phyloP scores from a whole-genome alignment of 2,888 invertebrate genomes.

The Nymphalis urticae region DNA sequence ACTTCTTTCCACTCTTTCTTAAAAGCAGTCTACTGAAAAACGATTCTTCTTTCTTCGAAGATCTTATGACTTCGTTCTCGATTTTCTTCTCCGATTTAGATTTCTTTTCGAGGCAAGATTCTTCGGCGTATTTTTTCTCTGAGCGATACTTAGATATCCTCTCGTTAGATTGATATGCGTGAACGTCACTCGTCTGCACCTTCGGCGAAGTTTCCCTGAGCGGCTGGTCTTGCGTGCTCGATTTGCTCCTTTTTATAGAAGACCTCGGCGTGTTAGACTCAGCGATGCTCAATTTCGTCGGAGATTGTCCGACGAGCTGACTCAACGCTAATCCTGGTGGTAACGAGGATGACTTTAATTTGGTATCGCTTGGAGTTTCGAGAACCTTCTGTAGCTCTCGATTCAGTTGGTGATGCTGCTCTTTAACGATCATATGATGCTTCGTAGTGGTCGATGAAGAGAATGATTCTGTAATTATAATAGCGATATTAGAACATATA shows the following conservation, averaged over 20 bases:
- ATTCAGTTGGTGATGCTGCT: constrained; percentile 66
- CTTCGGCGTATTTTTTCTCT: constrained; percentile 71
- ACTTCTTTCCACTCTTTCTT: constrained; percentile 87
- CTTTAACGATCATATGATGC: constrained; percentile 68
- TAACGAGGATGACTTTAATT: constrained; percentile 84
- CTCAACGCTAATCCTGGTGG: constrained; percentile 83
- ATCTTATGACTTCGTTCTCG: constrained; percentile 74
- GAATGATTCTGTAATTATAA: constrained; percentile 71
- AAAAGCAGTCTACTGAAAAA: constrained; percentile 86
- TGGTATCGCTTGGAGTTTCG: constrained; percentile 75
- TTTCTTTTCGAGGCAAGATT: constrained; percentile 76
- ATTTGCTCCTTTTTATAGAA: constrained; percentile 77
- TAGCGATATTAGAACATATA: constrained; percentile 1
- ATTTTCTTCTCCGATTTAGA: constrained; percentile 75
- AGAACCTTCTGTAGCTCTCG: constrained; percentile 68
- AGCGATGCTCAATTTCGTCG: constrained; percentile 78
- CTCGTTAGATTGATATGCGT: constrained; percentile 62
- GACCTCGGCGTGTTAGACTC: constrained; percentile 69
- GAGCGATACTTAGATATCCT: constrained; percentile 61
- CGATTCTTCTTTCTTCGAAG: constrained; percentile 80
- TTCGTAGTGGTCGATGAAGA: constrained; percentile 79
- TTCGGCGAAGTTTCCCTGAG: constrained; percentile 63
- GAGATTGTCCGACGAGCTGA: constrained; percentile 74
- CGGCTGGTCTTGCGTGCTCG: constrained; percentile 74
- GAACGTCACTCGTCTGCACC: constrained; percentile 49